Evolutionary conservation across 2,888 invertebrate genomes (phyloP).

Genomic region (Sabatieria punctata): DNA sequence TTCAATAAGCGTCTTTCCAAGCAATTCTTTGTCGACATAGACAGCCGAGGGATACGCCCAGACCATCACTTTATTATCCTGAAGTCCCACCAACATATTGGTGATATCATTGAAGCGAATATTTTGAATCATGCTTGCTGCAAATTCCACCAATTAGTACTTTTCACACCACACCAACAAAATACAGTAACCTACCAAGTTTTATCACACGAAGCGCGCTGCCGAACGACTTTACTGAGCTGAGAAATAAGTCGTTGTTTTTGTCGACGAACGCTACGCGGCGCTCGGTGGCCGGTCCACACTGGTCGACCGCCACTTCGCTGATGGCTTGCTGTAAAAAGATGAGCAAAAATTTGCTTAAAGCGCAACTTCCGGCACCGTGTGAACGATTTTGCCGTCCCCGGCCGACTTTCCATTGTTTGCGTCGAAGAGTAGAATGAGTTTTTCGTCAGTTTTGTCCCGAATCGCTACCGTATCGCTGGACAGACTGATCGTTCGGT

Average conservation of each 20-base stretch:
- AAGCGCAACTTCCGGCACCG: slow-evolving; percentile 31
- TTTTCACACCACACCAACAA: slow-evolving; percentile 29
- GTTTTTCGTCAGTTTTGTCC: slow-evolving; percentile 63
- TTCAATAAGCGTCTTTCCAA: slow-evolving; percentile 43
- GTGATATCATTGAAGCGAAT: slow-evolving; percentile 55
- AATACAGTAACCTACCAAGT: no score
- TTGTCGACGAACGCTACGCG: slow-evolving; percentile 71
- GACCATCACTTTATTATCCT: slow-evolving; percentile 53
- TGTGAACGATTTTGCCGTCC: slow-evolving; percentile 56
- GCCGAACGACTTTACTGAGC: slow-evolving; percentile 49
- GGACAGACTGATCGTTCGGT: slow-evolving; percentile 59
- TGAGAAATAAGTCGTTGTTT: slow-evolving; percentile 66
- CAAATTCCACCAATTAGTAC: slow-evolving; percentile 7
- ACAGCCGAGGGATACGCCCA: slow-evolving; percentile 63
- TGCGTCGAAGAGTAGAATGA: slow-evolving; percentile 58
- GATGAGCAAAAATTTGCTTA: slow-evolving; percentile 2
- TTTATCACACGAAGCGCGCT: slow-evolving; percentile 48
- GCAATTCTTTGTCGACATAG: slow-evolving; percentile 51
- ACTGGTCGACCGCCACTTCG: slow-evolving; percentile 64
- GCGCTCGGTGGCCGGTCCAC: slow-evolving; percentile 57
- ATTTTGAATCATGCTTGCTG: slow-evolving; percentile 49
- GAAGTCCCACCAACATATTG: slow-evolving; percentile 42
- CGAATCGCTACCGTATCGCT: slow-evolving; percentile 68
- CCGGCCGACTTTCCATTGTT: slow-evolving; percentile 53
- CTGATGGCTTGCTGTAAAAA: slow-evolving; percentile 48